These are phyloP conservation scores for Parazoanthus swiftii DNA, from an alignment of 92 coral and sea anemone species.

Conservation along the genomic window DNA sequence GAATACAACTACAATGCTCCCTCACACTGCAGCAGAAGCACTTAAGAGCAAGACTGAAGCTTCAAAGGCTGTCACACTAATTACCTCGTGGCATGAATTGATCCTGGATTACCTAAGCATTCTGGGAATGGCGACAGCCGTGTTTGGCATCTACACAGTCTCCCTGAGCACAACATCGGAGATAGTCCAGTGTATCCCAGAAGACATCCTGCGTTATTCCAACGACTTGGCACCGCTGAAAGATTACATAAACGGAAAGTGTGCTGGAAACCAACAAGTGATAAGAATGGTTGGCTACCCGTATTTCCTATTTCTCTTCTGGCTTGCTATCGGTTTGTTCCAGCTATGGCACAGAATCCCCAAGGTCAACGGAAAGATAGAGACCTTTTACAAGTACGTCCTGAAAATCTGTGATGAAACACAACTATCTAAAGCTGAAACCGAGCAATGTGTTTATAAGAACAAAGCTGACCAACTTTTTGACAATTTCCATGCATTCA, in stretches of 20 bases:
- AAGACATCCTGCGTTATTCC: not conserved
- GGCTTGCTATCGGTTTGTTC: not conserved
- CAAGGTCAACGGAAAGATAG: not conserved
- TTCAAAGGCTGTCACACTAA: not conserved
- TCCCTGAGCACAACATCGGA: not conserved
- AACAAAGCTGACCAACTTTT: not conserved
- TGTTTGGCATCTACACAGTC: not conserved
- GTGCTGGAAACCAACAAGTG: not conserved
- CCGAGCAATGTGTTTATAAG: not conserved
- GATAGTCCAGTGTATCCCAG: not conserved
- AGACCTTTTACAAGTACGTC: not conserved
- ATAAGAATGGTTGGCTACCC: not conserved
- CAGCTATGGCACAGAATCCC: not conserved
- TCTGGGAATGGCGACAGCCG: not conserved
- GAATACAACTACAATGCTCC: not conserved
- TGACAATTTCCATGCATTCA: constrained; percentile 1
- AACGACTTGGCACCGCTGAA: not conserved
- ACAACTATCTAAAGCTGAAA: not conserved
- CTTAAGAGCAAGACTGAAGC: not conserved
- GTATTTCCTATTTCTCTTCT: not conserved
- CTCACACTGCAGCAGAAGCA: constrained; percentile 1
- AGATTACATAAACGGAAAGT: not conserved
- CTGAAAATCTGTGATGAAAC: not conserved
- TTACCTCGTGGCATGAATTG: constrained; percentile 5
- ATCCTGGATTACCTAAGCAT: not conserved